phyloP scores from a whole-genome alignment of 2,888 invertebrate species.

The Andricus quercusramuli region DNA sequence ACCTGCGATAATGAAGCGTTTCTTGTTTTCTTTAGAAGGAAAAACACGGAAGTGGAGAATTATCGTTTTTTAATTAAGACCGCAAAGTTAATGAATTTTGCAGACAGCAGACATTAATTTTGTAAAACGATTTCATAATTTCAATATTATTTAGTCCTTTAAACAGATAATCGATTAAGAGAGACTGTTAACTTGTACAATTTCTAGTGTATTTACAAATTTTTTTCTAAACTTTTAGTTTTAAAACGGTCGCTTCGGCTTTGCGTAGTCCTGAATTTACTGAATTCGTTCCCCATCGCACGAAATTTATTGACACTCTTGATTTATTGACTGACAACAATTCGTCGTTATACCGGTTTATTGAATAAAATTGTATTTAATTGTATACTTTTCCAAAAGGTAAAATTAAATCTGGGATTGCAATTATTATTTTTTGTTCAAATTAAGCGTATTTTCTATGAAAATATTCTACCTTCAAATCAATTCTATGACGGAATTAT shows the following conservation, averaged over 20 bases:
- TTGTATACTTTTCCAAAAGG: too few species aligned
- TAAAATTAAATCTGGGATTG: background rate
- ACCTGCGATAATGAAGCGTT: constrained; percentile 33
- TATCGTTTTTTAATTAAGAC: constrained; percentile 13
- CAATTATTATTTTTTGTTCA: background rate
- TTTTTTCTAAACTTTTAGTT: background rate
- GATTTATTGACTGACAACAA: constrained; percentile 5
- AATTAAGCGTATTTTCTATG: background rate
- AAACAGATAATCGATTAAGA: background rate
- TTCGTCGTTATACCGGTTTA: constrained; percentile 2
- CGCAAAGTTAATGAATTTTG: background rate
- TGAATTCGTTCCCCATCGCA: background rate
- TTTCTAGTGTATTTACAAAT: background rate
- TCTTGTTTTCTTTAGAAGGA: background rate
- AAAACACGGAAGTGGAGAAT: background rate
- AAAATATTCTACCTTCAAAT: too few species aligned
- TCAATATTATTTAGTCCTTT: background rate
- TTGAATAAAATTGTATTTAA: background rate
- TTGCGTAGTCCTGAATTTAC: background rate
- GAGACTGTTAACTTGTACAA: background rate
- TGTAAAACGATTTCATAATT: background rate
- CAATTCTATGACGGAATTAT: too few species aligned
- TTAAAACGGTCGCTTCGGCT: background rate
- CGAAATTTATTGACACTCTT: constrained; percentile 22
- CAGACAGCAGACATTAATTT: background rate